Evolutionary conservation across 1,140 invertebrate species (phyloP), one percentile per base, ranked within the genome.

Genomic region (Zophobas morio): DNA sequence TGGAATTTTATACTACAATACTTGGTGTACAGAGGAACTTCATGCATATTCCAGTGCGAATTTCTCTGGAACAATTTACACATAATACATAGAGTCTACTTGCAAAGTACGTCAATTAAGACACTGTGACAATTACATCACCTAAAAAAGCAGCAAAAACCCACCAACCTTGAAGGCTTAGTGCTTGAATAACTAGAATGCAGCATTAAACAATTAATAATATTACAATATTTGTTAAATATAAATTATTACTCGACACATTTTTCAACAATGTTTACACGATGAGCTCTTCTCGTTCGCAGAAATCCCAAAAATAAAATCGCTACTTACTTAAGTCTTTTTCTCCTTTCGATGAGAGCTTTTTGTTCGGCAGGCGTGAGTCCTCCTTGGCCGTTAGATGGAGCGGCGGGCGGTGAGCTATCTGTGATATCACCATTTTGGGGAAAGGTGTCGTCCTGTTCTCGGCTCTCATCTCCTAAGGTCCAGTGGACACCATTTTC

Each of bases 311-410:
- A 20, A 35, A 34, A 82, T 82, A 83, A 40, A 74, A 54, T 20
- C 46, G 53, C 34, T 32, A 82, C 84, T 83, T 77, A 85, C 84
- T 83, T 85, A 8, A 85, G 74, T 60, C 80, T 51, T 51, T 80
- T 81, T 63, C 84, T 70, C 75, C 80, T 84, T 54, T 84, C 81
- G 6, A 81, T 46, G 57, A 85, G 72, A 6, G 77, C 81, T 0
- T 57, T 63, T 66, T 82, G 79, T 40, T 82, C 82, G 2, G 79
- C 75, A 0, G 60, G 46, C 1, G 80, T 73, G 33, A 80, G 57
- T 6, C 82, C 82, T 6, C 82, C 82, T 75, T 84, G 83, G 2
- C 82, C 83, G 60, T 82, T 77, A 35, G 83, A 84, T 0, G 78
- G 80, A 0, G 84, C 79, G 0, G 72, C 75, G 8, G 82, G 82